Base-by-base conservation (phyloP, 2,113 vertebrate genomes). In the Pipra filicauda region DNA sequence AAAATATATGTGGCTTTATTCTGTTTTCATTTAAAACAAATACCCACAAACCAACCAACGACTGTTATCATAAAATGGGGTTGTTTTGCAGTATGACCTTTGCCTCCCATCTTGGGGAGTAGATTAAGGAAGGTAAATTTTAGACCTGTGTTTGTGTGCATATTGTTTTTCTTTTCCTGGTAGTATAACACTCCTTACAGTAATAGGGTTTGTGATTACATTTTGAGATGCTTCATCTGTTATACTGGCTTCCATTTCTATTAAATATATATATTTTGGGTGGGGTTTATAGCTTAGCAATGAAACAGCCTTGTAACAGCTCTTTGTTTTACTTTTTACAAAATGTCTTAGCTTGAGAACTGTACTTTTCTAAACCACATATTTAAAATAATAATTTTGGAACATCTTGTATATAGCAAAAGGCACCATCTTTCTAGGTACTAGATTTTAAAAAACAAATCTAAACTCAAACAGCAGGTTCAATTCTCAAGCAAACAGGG, bases 51-150 rank as follows among this genome's bases (percentile, higher is more conserved):
- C 3, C 4, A 88, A 71, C 3, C 7, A 84, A 70, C 17, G 48
- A 28, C 13, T 66, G 6, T 49, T 80, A 28, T 24, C 62, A 39
- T 22, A 30, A 69, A 80, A 6, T 27, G 22, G 22, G 8, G 21
- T 24, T 72, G 83, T 52, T 79, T 76, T 73, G 15, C n/a, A 39
- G 8, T 66, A 51, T 71, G 65, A 71, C 64, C 51, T 83, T 76
- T 62, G 55, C 24, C 26, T 80, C 12, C 27, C 66, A 37, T 21
- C 26, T 70, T 64, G 35, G 31, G 62, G 75, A 72, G 37, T 67
- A 94, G 55, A 84, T 66, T 71, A 91, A 84, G 31, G 51, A 92
- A 95, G 8, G 20, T 81, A 81, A 82, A 94, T 85, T 89, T 61
- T 69, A 30, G 76, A 83, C 11, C 17, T 94, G 26, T 39, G 59